These are phyloP conservation scores for Lepisosteus osseus DNA, from an alignment of 2,113 vertebrate genomes.

Conservation along the genomic window DNA sequence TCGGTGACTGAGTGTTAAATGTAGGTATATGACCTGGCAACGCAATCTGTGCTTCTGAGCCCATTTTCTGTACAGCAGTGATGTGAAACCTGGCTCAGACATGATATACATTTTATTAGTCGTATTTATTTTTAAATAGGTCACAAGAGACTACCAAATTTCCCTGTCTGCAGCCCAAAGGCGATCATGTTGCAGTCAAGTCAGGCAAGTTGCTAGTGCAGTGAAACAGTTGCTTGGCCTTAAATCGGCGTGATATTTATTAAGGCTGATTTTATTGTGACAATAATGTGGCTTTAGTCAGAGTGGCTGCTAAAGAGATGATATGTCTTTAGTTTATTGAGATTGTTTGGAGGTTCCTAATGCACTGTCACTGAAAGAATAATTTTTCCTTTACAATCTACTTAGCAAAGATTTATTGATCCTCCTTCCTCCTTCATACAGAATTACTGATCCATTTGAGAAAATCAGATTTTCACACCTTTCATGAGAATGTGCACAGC, in stretches of 20 bases:
- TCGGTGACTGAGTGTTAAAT: conserved; percentile 27
- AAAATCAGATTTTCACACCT: conserved; percentile 99
- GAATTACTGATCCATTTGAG: conserved; percentile 99
- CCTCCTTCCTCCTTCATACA: conserved; percentile 86
- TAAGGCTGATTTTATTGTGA: conserved; percentile 17
- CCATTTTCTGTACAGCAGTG: background rate
- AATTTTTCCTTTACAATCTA: conserved; percentile 92
- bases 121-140: conserved; percentile 20
- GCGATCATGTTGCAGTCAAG: background rate
- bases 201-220: background rate
- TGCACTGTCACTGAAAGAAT: conserved; percentile 91
- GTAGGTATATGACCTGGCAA: background rate
- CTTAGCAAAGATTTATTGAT: conserved; percentile 99
- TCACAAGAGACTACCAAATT: conserved; percentile 1
- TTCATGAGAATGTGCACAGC: conserved; percentile 83
- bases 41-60: background rate
- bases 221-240: background rate
- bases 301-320: conserved; percentile 78
- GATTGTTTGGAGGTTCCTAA: conserved; percentile 91
- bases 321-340: conserved; percentile 85
- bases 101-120: conserved; percentile 21
- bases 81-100: conserved; percentile 7
- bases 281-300: conserved; percentile 53
- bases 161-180: conserved; percentile 15
- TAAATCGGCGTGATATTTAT: conserved; percentile 17